Evolutionary conservation across 2,113 vertebrate genomes (phyloP), one percentile per base, ranked within the genome.

Genomic region (Bubo scandiacus): DNA sequence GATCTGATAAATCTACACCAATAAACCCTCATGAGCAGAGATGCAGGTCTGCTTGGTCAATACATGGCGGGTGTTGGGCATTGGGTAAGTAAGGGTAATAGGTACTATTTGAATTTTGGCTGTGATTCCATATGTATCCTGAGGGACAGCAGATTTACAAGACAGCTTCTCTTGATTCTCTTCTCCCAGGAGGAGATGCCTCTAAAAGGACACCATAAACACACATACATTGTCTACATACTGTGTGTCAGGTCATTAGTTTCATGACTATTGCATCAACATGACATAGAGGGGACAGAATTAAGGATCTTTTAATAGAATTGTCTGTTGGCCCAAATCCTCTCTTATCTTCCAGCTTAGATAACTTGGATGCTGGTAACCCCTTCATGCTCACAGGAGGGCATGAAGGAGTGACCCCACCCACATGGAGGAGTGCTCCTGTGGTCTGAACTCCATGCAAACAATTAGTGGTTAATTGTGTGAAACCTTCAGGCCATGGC

Each of bases 51-150:
- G 62, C 58, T 68, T 65, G 43, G n/a, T 27, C 51, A 43, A 19
- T 51, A 34, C 10, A 32, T 68, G 38, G 15, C 0, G 0, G 45
- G 58, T 3, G 0, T 0, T 67, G 40, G 27, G 17, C 58, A 43
- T 54, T 65, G 36, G 62, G 6, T 47, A 73, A 77, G 66, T 13
- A 55, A 40, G 30, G 18, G 13, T 47, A 42, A 27, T 5, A 34
- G n/a, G 20, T 27, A 72, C 30, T 15, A 23, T 65, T 23, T 75
- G n/a, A 51, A 49, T 75, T 94, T 63, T 57, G 84, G 15, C 74
- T 73, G 40, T 30, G 38, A 54, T 61, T 49, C 19, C 43, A 11
- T 54, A 67, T 87, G 57, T 29, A 47, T 47, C 22, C 70, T 11
- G 1, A 61, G 13, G 14, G 23, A 42, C 30, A 79, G 32, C 16